Percentiles rank a stretch among this genome's conserved stretches.
These are phyloP conservation scores for Eulemur albifrons DNA, from an alignment of 2,797 vertebrate species.

Conservation along the genomic window DNA sequence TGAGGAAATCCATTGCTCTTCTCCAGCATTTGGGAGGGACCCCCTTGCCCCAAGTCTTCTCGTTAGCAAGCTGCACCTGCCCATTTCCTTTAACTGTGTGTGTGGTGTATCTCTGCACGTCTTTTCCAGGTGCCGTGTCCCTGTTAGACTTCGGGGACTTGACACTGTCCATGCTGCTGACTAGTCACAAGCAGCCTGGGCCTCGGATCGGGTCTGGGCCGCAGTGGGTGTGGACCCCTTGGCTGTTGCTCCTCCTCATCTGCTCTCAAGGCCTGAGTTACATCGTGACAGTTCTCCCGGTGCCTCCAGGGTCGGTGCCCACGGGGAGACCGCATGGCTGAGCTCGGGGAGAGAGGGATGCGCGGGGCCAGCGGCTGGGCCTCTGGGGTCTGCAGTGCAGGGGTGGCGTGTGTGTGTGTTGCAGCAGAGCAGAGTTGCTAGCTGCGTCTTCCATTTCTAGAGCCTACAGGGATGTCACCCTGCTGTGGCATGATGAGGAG, in stretches of 20 bases:
- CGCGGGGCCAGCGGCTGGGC: neutral
- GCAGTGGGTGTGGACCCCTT: too few relatives aligned
- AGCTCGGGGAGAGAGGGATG: neutral
- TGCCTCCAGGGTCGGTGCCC: neutral
- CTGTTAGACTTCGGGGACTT: neutral
- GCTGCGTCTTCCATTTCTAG: neutral
- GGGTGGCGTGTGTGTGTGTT: neutral
- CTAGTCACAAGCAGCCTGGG: too few relatives aligned
- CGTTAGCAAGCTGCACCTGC: neutral
- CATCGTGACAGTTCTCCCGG: neutral
- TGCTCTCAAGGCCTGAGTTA: neutral
- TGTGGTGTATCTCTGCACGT: neutral
- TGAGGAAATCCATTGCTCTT: neutral
- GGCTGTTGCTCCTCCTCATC: neutral
- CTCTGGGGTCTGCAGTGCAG: neutral
- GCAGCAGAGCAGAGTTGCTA: neutral
- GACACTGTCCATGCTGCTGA: neutral
- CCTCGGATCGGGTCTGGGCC: neutral
- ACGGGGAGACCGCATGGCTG: neutral
- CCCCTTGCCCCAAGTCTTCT: neutral
- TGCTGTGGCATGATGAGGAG: neutral
- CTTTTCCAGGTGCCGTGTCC: too few relatives aligned
- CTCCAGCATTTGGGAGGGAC: constrained; percentile 18
- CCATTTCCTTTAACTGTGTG: neutral
- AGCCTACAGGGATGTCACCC: neutral